phyloP scores from a whole-genome alignment of 1,140 invertebrate species.

The Cotesia glomerata region DNA sequence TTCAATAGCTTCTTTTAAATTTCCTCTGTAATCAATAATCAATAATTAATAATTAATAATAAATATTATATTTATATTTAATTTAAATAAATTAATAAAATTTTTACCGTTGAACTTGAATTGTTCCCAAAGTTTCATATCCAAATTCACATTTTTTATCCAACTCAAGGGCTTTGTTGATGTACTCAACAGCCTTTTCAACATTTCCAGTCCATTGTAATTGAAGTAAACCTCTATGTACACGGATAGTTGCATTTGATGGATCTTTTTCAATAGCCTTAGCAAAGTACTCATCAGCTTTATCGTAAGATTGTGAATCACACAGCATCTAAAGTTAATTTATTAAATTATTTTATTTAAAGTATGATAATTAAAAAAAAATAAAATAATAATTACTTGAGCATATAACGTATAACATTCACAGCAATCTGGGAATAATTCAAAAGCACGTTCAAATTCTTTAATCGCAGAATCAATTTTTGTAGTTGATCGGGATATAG shows the following conservation, averaged over 20 bases:
- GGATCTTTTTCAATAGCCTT: conserved; percentile 84
- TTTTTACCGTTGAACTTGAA: conserved; percentile 88
- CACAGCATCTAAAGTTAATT: conserved; percentile 67
- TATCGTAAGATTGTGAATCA: conserved; percentile 81
- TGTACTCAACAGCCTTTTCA: conserved; percentile 77
- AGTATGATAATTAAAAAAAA: conserved; percentile 27
- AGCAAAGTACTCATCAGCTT: conserved; percentile 82
- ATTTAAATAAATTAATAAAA: conserved; percentile 16
- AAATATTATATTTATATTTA: no score
- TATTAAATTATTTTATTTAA: conserved; percentile 20
- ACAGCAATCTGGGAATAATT: conserved; percentile 81
- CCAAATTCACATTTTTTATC: conserved; percentile 94
- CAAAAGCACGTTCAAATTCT: conserved; percentile 76
- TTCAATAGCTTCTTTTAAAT: conserved; percentile 80
- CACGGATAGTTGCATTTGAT: conserved; percentile 83
- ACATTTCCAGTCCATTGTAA: conserved; percentile 84
- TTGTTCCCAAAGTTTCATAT: conserved; percentile 92
- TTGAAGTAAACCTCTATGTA: conserved; percentile 85
- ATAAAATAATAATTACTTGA: conserved; percentile 66
- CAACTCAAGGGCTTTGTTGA: conserved; percentile 83
- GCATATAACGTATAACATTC: conserved; percentile 86
- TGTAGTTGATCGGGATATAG: conserved; percentile 63
- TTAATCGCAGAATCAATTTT: conserved; percentile 69
- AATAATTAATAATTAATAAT: background rate
- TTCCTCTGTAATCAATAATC: conserved; percentile 68